Base-by-base conservation (phyloP, 2,113 vertebrate species). In the Ophthalmolycus amberensis region DNA sequence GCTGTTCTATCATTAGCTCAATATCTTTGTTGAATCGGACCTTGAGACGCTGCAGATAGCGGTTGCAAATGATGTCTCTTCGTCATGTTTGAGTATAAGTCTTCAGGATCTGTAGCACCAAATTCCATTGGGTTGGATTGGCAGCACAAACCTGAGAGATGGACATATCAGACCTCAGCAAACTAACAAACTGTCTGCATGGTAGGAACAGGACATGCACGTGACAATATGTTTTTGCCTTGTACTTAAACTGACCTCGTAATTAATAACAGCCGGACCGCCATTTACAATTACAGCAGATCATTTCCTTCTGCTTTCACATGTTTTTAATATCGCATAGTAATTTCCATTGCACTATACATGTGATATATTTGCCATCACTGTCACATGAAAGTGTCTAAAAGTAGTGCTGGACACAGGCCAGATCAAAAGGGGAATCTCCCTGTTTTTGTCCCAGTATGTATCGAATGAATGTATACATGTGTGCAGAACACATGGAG, bases 371-470 rank as follows among this genome's bases (percentile, higher is more conserved):
- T 20, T n/a, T 37, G 20, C 1, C 14, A 46, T 25, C 6, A 15
- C 25, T 38, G 69, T 79, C 67, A 79, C 48, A 56, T 34, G 27
- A 14, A 32, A 40, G 11, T 18, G n/a, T 50, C 68, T 52, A 64
- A 54, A 71, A 52, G 37, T 32, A 64, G 46, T 32, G 18, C 11
- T 58, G 38, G 12, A 63, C 8, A 1, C 16, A 29, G 34, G 22
- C 12, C 20, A 34, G 4, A 56, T 25, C 12, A 32, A 6, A 18
- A 11, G 34, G 46, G 18, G 52, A 25, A 71, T 72, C 25, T 44
- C 46, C 58, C 59, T 44, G n/a, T 73, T 18, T 15, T 46, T 73
- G 6, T 27, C n/a, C 10, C 25, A 34, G 6, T 9, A 4, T 48
- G 11, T 29, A 59, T 25, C 12, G 1, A 25, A 42, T 32, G 3